These are phyloP conservation scores for Rhinella marina DNA, from an alignment of 2,797 vertebrate genomes.

Conservation along the genomic window DNA sequence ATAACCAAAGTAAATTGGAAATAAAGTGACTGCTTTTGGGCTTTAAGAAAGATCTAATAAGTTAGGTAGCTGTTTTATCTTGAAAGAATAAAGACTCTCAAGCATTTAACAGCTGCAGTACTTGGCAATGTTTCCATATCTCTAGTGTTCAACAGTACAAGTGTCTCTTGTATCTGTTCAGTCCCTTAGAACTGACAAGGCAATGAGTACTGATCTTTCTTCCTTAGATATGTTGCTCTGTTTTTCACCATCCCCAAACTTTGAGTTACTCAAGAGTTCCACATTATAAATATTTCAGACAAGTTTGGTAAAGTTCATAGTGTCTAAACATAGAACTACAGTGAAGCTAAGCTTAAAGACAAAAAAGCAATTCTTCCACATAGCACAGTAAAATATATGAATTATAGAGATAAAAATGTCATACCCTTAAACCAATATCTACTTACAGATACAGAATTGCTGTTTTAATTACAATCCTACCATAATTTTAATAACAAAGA, in stretches of 20 bases:
- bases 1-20: conserved; percentile 33
- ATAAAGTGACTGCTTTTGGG: conserved; percentile 30
- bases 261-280: conserved; percentile 23
- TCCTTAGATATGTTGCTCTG: conserved; percentile 33
- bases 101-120: conserved; percentile 35
- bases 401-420: not conserved
- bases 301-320: conserved; percentile 30
- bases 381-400: not conserved
- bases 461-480: not conserved
- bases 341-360: not conserved
- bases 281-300: conserved; percentile 23
- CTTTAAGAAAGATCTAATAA: conserved; percentile 40
- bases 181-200: conserved; percentile 48
- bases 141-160: conserved; percentile 38
- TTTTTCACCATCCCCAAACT: conserved; percentile 31
- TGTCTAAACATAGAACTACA: conserved; percentile 5
- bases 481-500: not conserved
- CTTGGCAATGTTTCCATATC: conserved; percentile 47
- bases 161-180: conserved; percentile 50
- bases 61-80: conserved; percentile 40
- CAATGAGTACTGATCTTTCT: conserved; percentile 47
- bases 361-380: not conserved
- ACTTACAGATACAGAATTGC: not conserved
- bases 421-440: not conserved
- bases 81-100: conserved; percentile 43